These are phyloP conservation scores for Euwallacea fornicatus DNA, from an alignment of 1,140 invertebrate genomes.

Conservation along the genomic window DNA sequence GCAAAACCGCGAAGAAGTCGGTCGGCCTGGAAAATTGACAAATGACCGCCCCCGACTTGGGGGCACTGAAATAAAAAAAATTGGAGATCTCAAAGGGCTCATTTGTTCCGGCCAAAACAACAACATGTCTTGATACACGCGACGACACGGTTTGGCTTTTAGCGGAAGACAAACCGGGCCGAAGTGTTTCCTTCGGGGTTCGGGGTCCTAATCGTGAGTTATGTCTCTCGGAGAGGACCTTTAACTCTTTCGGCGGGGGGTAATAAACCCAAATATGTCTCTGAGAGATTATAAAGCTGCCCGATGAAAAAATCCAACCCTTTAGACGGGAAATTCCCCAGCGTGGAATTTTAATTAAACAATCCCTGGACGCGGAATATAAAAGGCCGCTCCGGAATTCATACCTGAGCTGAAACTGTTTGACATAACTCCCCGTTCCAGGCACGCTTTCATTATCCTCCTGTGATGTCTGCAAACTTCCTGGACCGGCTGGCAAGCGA, in stretches of 20 bases:
- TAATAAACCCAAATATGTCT: constrained; percentile 7
- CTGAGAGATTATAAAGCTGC: no score
- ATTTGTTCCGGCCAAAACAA: constrained; percentile 30
- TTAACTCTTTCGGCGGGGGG: constrained; percentile 22
- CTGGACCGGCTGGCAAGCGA: not conserved
- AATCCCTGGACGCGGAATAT: constrained; percentile 7
- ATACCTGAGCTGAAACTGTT: constrained; percentile 9
- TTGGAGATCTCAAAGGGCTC: constrained; percentile 18
- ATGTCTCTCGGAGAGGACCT: constrained; percentile 26
- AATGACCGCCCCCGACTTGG: no score
- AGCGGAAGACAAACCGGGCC: constrained; percentile 26
- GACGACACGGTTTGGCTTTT: constrained; percentile 31
- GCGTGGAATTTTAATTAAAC: constrained; percentile 12
- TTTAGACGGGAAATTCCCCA: constrained; percentile 9
- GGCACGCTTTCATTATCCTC: not conserved
- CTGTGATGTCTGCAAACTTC: not conserved
- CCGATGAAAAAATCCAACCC: not conserved
- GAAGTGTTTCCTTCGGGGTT: constrained; percentile 24
- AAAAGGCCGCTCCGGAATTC: constrained; percentile 9
- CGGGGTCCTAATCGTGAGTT: constrained; percentile 27
- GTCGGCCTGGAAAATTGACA: no score
- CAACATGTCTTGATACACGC: constrained; percentile 29
- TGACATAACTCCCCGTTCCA: constrained; percentile 10
- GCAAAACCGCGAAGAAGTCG: no score
- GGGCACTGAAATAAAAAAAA: constrained; percentile 15